Percentiles rank a stretch among this genome's conserved stretches.
These are phyloP conservation scores for Drosophila siamana DNA, from an alignment of 2,888 invertebrate species.

Conservation along the genomic window DNA sequence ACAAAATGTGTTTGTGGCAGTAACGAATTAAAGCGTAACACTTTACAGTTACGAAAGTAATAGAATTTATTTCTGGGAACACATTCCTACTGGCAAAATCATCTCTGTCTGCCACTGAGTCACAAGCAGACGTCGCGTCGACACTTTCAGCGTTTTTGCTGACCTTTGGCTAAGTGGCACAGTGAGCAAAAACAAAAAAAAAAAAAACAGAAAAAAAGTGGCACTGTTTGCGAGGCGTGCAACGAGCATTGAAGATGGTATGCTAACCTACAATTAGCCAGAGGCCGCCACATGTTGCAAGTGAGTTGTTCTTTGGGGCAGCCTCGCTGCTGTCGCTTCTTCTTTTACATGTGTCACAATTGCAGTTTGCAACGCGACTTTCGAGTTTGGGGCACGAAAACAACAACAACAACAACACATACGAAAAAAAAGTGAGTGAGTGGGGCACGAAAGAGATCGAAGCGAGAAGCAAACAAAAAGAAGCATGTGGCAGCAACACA, in stretches of 20 bases:
- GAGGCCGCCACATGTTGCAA: conserved; percentile 62
- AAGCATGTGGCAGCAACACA: conserved; percentile 61
- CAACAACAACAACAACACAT: background rate
- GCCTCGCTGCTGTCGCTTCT: conserved; percentile 17
- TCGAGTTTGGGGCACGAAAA: conserved; percentile 55
- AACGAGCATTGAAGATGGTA: conserved; percentile 19
- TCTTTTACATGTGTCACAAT: conserved; percentile 59
- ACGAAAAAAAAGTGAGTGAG: conserved; percentile 53
- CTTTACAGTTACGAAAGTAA: conserved; percentile 12
- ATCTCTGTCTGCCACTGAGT: conserved; percentile 7
- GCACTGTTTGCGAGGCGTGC: conserved; percentile 42
- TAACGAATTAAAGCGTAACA: background rate
- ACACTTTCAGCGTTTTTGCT: conserved; percentile 11
- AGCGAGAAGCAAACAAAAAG: conserved; percentile 24
- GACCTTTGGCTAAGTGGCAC: conserved; percentile 61
- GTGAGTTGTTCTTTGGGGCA: conserved; percentile 16
- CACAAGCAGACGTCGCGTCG: conserved; percentile 7
- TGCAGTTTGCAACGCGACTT: conserved; percentile 52
- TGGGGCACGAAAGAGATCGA: conserved; percentile 42
- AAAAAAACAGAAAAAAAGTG: conserved; percentile 38
- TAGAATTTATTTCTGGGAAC: conserved; percentile 11
- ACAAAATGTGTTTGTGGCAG: background rate
- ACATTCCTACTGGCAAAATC: background rate
- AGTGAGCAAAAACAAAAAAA: conserved; percentile 7
- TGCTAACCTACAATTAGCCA: conserved; percentile 76